Percentiles rank a stretch among this genome's conserved stretches.
These are phyloP conservation scores for Caenorhabditis sulstoni DNA, from an alignment of 2,888 invertebrate genomes.

Conservation along the genomic window DNA sequence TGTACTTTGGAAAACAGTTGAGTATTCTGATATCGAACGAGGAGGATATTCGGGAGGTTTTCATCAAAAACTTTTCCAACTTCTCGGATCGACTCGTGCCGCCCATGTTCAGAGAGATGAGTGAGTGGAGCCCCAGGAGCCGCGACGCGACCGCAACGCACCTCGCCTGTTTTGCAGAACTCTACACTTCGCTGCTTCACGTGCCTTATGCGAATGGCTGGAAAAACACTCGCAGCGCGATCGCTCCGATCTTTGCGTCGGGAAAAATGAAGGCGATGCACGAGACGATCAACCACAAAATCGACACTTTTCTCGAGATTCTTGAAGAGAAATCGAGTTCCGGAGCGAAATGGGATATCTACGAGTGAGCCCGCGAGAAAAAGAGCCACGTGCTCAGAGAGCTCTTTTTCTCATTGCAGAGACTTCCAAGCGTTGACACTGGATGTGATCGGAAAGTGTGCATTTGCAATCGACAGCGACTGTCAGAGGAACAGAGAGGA, in stretches of 20 bases:
- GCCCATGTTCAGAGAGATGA: conserved; percentile 23
- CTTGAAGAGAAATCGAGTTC: conserved; percentile 50
- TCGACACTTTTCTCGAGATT: conserved; percentile 52
- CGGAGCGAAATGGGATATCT: conserved; percentile 62
- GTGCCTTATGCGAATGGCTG: conserved; percentile 14
- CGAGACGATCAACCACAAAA: conserved; percentile 50
- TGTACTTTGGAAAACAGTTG: conserved; percentile 66
- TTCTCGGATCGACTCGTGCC: conserved; percentile 67
- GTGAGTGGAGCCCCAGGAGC: conserved; percentile 20
- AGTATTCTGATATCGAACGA: conserved; percentile 62
- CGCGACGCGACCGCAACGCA: too few species aligned
- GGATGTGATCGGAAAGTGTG: conserved; percentile 71
- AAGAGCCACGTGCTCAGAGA: too few species aligned
- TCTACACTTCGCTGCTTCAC: conserved; percentile 4
- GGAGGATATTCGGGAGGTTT: conserved; percentile 67
- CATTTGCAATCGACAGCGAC: conserved; percentile 68
- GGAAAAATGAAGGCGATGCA: conserved; percentile 58
- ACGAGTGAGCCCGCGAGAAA: too few species aligned
- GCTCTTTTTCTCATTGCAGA: conserved; percentile 56
- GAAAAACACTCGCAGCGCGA: conserved; percentile 10
- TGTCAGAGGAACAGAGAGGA: conserved; percentile 63
- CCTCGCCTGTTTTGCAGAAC: not conserved
- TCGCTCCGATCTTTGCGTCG: conserved; percentile 16
- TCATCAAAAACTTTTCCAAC: conserved; percentile 72
- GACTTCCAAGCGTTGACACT: conserved; percentile 73